These are phyloP conservation scores for Netelia virgata DNA, from an alignment of 2,888 invertebrate genomes.

Conservation along the genomic window DNA sequence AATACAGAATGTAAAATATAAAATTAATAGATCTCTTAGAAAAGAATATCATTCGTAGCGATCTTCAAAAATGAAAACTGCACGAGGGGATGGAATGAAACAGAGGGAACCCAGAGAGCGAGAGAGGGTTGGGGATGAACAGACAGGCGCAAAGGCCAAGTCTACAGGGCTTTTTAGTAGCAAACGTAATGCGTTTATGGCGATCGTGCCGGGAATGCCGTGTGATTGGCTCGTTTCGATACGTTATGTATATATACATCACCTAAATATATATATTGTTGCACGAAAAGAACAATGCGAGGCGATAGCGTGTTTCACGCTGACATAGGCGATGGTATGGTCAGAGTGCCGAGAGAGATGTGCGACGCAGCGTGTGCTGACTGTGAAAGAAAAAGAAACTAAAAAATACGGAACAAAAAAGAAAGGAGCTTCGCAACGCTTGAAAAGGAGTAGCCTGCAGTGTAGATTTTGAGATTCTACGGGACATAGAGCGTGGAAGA, in stretches of 20 bases:
- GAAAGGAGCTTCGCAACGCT: conserved; percentile 13
- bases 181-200: conserved; percentile 73
- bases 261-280: not conserved
- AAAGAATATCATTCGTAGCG: conserved; percentile 67
- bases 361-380: conserved; percentile 18
- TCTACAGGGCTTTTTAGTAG: conserved; percentile 57
- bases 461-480: conserved; percentile 58
- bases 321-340: conserved; percentile 12
- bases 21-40: not conserved
- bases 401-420: conserved; percentile 16
- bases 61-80: conserved; percentile 13
- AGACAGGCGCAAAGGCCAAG: not conserved
- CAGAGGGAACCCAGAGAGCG: not conserved
- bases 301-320: not conserved
- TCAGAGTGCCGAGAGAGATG: conserved; percentile 15
- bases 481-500: conserved; percentile 41
- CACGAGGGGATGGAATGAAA: conserved; percentile 10
- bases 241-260: conserved; percentile 24
- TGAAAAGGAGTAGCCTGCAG: conserved; percentile 6
- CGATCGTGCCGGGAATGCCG: conserved; percentile 74
- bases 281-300: not conserved
- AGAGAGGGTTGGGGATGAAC: too few species aligned
- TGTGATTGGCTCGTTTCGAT: conserved; percentile 45
- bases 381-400: conserved; percentile 4
- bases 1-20: not conserved